These are phyloP conservation scores for Gastracanthus pulcherrimus DNA, from an alignment of 2,888 invertebrate genomes.

Conservation along the genomic window DNA sequence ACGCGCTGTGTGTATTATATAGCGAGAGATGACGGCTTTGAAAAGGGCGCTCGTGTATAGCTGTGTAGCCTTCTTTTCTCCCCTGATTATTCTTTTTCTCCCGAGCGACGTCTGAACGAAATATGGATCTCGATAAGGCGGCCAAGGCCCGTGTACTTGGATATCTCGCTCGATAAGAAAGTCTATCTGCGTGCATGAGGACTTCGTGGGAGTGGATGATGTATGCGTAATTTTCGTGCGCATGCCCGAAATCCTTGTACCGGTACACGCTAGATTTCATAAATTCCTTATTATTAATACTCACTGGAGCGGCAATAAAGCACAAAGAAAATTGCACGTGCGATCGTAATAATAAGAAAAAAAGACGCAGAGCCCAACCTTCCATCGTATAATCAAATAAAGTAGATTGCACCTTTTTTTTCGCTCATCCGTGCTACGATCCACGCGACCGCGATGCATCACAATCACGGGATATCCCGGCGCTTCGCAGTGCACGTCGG, in stretches of 20 bases:
- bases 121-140: constrained; percentile 52
- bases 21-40: background rate
- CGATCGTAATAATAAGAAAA: background rate
- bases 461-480: background rate
- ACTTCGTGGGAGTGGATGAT: background rate
- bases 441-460: constrained; percentile 39
- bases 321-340: background rate
- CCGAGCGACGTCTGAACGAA: constrained; percentile 13
- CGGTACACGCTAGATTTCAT: background rate
- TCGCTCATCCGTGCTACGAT: background rate
- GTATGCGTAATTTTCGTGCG: background rate
- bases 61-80: background rate
- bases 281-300: background rate
- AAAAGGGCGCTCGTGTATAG: too few relatives aligned
- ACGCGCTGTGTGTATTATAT: background rate
- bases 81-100: constrained; percentile 34
- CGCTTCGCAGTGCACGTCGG: background rate
- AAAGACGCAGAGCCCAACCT: background rate
- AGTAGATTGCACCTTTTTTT: constrained; percentile 16
- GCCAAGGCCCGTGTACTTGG: constrained; percentile 23
- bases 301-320: background rate
- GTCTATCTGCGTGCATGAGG: constrained; percentile 7
- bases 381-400: constrained; percentile 8
- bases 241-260: background rate
- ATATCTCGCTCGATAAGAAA: constrained; percentile 49